Evolutionary conservation across 1,140 invertebrate species (phyloP), one percentile per base, ranked within the genome.

Genomic region (Melanaphis sacchari): DNA sequence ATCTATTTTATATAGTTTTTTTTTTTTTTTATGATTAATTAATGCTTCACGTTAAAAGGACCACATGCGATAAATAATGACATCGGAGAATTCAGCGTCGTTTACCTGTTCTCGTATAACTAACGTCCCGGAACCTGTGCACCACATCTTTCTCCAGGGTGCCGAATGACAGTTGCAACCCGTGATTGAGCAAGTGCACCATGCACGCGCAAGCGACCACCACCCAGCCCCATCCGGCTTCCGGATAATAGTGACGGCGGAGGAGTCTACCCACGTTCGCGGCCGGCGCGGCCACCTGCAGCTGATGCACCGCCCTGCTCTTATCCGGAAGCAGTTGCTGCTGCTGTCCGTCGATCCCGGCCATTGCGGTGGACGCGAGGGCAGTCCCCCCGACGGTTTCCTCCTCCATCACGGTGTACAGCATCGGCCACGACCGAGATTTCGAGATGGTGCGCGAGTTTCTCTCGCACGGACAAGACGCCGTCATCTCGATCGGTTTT

Each of bases 161-260:
- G 18, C 93, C 94, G 59, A 93, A 94, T 31, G 96, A 96, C 93
- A 97, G 95, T 94, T 97, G 97, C 66, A 97, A 94, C 24, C 97
- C 97, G 90, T 97, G 96, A 90, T 96, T 96, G n/a, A 97, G 95
- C 22, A 97, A 95, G 94, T 97, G 96, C n/a, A 97, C 96, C 7
- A 97, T 94, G 43, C 97, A 96, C 11, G 96, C 96, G 49, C 97
- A 97, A 2, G 95, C 95, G 1, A 97, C 96, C 21, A 98, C 96
- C 36, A 97, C 96, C 97, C 97, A 98, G 0, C 97, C 97, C 97
- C 97, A 98, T 5, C 97, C 97, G 6, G 97, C 97, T 94, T 98
- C 97, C 1, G 97, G 97, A 95, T 97, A 97, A 95, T 97, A 97
- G 94, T 97, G 97, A 46, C 97, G 38, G 46, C 91, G 94, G 40